Evolutionary conservation across 2,797 vertebrate species (phyloP).

Genomic region (Acestrorhynchus altus): DNA sequence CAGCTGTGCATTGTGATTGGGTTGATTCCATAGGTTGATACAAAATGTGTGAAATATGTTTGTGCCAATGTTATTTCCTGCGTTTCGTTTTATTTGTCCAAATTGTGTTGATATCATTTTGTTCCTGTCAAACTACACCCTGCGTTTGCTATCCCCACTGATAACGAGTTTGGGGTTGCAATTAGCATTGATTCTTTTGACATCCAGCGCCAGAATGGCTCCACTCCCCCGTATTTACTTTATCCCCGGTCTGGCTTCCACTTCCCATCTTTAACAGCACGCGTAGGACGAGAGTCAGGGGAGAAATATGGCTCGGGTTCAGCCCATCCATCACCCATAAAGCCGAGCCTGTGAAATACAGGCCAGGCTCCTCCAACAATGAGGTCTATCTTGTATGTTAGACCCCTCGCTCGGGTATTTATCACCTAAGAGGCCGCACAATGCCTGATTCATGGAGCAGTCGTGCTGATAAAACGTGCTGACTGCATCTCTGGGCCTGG

Average conservation of each 20-base stretch:
- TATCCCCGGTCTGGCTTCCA: conserved; percentile 5
- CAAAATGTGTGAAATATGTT: too few species aligned
- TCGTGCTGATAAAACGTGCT: conserved; percentile 73
- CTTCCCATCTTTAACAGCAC: conserved; percentile 33
- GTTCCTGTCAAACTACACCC: too few species aligned
- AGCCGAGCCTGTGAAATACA: conserved; percentile 74
- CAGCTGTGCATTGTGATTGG: too few species aligned
- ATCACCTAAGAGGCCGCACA: conserved; percentile 76
- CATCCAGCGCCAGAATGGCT: conserved; percentile 13
- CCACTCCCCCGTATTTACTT: conserved; percentile 15
- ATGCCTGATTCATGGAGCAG: conserved; percentile 78
- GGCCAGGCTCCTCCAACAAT: conserved; percentile 71
- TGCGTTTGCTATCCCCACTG: too few species aligned
- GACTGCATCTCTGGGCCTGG: conserved; percentile 70
- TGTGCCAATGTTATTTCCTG: too few species aligned
- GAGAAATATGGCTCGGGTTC: conserved; percentile 58
- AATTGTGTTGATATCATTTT: too few species aligned
- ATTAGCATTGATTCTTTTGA: conserved; percentile 10
- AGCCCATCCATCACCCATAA: conserved; percentile 77
- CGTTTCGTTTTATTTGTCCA: too few species aligned
- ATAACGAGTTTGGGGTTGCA: neutral
- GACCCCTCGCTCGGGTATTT: conserved; percentile 79
- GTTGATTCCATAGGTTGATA: too few species aligned
- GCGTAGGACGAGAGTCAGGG: conserved; percentile 39
- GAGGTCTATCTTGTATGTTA: conserved; percentile 79